A percentile compares a stretch with the other conserved stretches of the same genome.
Evolutionary conservation across 2,113 vertebrate genomes (phyloP).

Genomic region (Hirundichthys speculiger): DNA sequence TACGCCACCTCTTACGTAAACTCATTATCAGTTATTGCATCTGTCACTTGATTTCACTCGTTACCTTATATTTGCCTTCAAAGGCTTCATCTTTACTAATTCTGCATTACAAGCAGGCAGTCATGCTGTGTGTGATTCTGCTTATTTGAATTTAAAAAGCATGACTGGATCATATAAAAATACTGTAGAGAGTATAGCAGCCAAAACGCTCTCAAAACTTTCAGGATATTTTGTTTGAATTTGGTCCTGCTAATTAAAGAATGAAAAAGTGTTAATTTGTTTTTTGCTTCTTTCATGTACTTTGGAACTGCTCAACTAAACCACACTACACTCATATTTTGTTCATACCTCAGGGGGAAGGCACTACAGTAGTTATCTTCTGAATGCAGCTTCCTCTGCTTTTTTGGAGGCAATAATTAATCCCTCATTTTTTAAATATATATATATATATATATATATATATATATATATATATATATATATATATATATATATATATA

Average conservation of each 20-base stretch:
- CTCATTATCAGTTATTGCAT: no score
- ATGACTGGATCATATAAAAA: slow-evolving; percentile 47
- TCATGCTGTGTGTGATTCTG: no score
- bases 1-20: no score
- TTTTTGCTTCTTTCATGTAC: slow-evolving; percentile 50
- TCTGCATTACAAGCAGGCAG: no score
- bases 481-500: no score
- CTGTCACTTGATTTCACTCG: no score
- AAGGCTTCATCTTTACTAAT: no score
- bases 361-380: slow-evolving; percentile 68
- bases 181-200: slow-evolving; percentile 38
- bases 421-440: slow-evolving; percentile 65
- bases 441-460: neutral
- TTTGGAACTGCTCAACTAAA: slow-evolving; percentile 36
- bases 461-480: no score
- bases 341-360: slow-evolving; percentile 37
- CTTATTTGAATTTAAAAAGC: no score
- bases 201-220: slow-evolving; percentile 25
- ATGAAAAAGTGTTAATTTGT: slow-evolving; percentile 48
- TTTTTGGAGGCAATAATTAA: slow-evolving; percentile 71
- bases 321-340: slow-evolving; percentile 5
- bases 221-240: slow-evolving; percentile 50
- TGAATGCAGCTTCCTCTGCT: slow-evolving; percentile 62
- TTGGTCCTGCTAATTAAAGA: slow-evolving; percentile 54
- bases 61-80: no score